Conservation (phyloP, 2,113 vertebrate genomes). For the Poeciliopsis occidentalis region DNA sequence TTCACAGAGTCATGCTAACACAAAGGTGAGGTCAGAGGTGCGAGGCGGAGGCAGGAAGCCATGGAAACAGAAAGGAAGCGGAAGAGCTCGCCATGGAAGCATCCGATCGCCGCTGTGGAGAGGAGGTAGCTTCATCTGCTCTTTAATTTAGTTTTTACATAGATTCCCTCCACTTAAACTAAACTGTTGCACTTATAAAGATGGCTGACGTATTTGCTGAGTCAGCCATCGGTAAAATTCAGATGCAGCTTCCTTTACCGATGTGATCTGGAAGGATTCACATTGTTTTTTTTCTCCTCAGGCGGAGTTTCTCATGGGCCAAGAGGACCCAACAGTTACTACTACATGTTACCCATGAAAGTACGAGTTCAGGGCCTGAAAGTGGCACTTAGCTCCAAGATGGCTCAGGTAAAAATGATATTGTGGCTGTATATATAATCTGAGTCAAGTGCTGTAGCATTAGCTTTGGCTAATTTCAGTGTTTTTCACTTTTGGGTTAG, state of each 20-base stretch:
- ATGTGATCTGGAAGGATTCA: background rate
- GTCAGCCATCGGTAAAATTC: background rate
- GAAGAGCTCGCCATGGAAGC: slow-evolving; percentile 87
- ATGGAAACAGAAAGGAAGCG: slow-evolving; percentile 87
- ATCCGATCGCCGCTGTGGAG: slow-evolving; percentile 90
- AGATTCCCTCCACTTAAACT: background rate
- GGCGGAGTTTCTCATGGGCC: slow-evolving; percentile 88
- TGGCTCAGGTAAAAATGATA: slow-evolving; percentile 82
- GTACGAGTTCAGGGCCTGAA: slow-evolving; percentile 86
- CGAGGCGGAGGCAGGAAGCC: slow-evolving; percentile 88
- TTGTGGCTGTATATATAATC: no score
- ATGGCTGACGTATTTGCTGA: background rate
- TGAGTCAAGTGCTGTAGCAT: no score
- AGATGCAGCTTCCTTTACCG: background rate
- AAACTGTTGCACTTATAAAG: background rate
- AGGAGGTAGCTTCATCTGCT: slow-evolving; percentile 77
- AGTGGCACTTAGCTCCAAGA: slow-evolving; percentile 85
- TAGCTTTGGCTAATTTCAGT: no score
- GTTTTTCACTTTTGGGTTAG: no score
- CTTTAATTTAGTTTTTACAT: background rate
- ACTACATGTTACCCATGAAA: slow-evolving; percentile 94
- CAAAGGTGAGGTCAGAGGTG: slow-evolving; percentile 87
- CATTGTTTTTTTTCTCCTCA: slow-evolving; percentile 47
- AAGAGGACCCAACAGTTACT: slow-evolving; percentile 90
- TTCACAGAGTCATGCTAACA: slow-evolving; percentile 85